Evolutionary conservation across 2,113 vertebrate genomes (phyloP).

Genomic region (Hymenochirus boettgeri): DNA sequence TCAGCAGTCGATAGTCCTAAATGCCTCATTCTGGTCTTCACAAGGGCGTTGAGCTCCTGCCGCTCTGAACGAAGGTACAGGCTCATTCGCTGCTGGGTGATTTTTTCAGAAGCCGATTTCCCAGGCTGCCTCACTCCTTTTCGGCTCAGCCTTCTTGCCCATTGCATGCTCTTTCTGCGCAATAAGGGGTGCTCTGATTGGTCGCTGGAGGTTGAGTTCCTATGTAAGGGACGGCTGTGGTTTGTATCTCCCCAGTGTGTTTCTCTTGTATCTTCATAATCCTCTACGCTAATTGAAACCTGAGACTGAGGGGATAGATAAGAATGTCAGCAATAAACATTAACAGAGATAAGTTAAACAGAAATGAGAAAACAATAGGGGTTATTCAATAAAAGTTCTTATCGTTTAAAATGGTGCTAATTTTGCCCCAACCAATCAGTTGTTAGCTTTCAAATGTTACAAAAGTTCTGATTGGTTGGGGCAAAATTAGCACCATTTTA

Average conservation of each 20-base stretch:
- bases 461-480: too few species aligned
- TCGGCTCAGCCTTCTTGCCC: constrained; percentile 70
- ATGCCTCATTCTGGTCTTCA: constrained; percentile 72
- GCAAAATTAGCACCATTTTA: too few species aligned
- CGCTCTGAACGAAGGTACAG: constrained; percentile 72
- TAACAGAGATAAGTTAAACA: too few species aligned
- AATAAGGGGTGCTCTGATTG: constrained; percentile 71
- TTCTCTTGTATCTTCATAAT: constrained; percentile 73
- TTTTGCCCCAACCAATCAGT: too few species aligned
- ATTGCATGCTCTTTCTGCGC: constrained; percentile 76
- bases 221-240: constrained; percentile 59
- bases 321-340: too few species aligned
- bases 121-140: constrained; percentile 63
- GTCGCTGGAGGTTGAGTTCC: constrained; percentile 71
- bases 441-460: too few species aligned
- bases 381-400: too few species aligned
- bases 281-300: constrained; percentile 74
- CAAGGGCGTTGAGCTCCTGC: constrained; percentile 71
- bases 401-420: too few species aligned
- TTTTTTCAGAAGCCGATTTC: constrained; percentile 64
- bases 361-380: too few species aligned
- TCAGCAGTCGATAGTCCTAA: constrained; percentile 69
- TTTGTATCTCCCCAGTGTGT: constrained; percentile 63
- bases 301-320: constrained; percentile 60
- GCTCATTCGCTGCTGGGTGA: constrained; percentile 71